Base-by-base conservation (phyloP, 2,797 vertebrate genomes). In the Amphiprion clarkii region DNA sequence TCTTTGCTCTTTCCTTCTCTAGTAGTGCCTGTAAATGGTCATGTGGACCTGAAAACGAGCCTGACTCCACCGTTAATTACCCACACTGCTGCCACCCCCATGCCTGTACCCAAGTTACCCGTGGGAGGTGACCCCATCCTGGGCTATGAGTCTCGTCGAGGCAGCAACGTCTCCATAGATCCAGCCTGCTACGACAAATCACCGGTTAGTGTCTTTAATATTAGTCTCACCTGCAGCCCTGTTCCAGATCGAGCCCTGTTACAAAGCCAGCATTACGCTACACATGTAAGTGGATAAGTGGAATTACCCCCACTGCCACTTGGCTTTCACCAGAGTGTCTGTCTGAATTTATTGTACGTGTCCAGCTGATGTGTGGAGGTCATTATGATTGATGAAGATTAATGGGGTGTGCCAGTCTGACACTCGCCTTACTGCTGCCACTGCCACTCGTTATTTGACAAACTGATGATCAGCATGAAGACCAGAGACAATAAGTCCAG, bases 41-140 rank as follows among this genome's bases (percentile, higher is more conserved):
- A 96, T 39, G 95, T 96, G 0, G 98, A 99, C 84, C 93, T 98
- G 78, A 98, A 94, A 91, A 96, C 93, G 91, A 97, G 95, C 87
- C 91, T 98, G 89, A 94, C 97, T n/a, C 98, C 98, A 0, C 98
- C 98, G 0, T 95, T 99, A n/a, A 99, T 99, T 83, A 99, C 98
- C 69, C 98, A 99, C 87, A 99, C 98, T 0, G 98, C 97, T 0
- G 97, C 98, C 83, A 99, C 98, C 0, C 98, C 98, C 0, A 99
- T 99, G 97, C 96, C 98, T 0, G 88, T 98, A 51, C 98, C 98
- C 84, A 99, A 98, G 90, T 94, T 97, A 8, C 95, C 96, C 1
- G 83, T 90, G 17, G 91, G 90, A 0, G 96, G 95, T n/a, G 98
- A 98, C 0, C 87, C 92, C 3, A 78, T 89, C 0, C 88, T 94